A percentile compares a stretch with the other conserved stretches of the same genome.
These are phyloP conservation scores for Salminus brasiliensis DNA, from an alignment of 2,113 vertebrate species.

Conservation along the genomic window DNA sequence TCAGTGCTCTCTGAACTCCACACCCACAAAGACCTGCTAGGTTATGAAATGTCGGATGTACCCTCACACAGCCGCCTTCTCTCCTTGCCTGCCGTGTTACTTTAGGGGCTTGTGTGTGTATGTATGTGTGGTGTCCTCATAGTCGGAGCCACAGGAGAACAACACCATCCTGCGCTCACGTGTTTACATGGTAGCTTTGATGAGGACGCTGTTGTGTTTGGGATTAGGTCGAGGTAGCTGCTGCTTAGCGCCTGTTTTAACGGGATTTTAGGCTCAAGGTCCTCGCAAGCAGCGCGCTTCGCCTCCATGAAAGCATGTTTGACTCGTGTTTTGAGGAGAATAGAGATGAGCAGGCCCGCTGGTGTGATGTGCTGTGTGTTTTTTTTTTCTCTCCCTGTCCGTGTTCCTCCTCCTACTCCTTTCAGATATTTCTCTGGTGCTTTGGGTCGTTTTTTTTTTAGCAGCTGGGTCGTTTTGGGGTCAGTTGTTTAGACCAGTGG, in stretches of 20 bases:
- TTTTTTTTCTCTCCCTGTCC: constrained; percentile 6
- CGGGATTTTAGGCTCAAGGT: not conserved
- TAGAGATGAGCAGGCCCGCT: not conserved
- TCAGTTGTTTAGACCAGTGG: no score
- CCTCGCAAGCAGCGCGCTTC: not conserved
- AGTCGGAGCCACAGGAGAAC: not conserved
- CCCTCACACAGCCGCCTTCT: no score
- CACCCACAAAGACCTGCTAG: no score
- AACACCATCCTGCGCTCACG: constrained; percentile 33
- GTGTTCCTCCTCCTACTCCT: not conserved
- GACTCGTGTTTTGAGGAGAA: not conserved
- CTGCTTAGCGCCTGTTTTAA: not conserved
- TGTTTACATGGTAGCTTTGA: constrained; percentile 26
- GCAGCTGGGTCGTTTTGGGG: no score
- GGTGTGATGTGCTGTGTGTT: not conserved
- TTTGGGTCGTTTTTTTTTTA: not conserved
- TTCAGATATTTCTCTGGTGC: not conserved
- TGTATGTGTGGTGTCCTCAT: not conserved
- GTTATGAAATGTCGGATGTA: no score
- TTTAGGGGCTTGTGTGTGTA: not conserved
- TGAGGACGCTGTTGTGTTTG: not conserved
- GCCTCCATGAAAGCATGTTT: not conserved
- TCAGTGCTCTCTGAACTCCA: no score
- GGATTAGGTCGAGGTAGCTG: not conserved
- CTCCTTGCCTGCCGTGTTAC: no score